A percentile compares a stretch with the other conserved stretches of the same genome.
phyloP scores from a whole-genome alignment of 2,113 vertebrate genomes.

The Mus pahari region DNA sequence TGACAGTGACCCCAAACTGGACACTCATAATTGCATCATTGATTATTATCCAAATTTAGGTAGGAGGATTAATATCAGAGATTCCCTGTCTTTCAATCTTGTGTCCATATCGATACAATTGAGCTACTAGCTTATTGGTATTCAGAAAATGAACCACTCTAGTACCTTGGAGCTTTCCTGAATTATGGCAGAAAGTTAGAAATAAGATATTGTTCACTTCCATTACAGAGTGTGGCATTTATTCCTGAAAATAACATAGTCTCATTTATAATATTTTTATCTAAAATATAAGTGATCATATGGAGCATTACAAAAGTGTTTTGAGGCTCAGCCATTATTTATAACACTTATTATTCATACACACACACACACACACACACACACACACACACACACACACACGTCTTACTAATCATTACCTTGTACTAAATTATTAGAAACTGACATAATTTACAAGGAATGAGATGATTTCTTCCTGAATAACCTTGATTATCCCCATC shows the following conservation, averaged over 20 bases:
- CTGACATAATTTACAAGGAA: constrained; percentile 12
- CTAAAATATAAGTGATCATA: neutral
- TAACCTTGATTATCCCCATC: neutral
- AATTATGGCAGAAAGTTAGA: constrained; percentile 38
- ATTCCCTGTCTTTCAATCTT: constrained; percentile 53
- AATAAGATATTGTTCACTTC: constrained; percentile 53
- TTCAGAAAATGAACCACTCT: constrained; percentile 71
- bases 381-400: too few species aligned
- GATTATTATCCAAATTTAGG: constrained; percentile 47
- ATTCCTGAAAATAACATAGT: constrained; percentile 7
- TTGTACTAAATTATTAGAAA: constrained; percentile 35
- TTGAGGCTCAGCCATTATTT: neutral
- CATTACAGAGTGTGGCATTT: constrained; percentile 1
- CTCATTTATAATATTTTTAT: constrained; percentile 42
- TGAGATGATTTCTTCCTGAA: neutral
- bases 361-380: neutral
- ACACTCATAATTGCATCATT: constrained; percentile 51
- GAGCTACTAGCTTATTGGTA: constrained; percentile 69
- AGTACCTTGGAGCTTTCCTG: constrained; percentile 40
- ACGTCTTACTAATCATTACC: neutral
- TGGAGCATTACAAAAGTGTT: neutral
- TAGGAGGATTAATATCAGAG: constrained; percentile 59
- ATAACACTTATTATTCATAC: constrained; percentile 4
- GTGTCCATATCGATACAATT: constrained; percentile 56
- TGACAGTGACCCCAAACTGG: constrained; percentile 12